Conservation (phyloP, 2,113 vertebrate genomes). For the Ciconia maguari region DNA sequence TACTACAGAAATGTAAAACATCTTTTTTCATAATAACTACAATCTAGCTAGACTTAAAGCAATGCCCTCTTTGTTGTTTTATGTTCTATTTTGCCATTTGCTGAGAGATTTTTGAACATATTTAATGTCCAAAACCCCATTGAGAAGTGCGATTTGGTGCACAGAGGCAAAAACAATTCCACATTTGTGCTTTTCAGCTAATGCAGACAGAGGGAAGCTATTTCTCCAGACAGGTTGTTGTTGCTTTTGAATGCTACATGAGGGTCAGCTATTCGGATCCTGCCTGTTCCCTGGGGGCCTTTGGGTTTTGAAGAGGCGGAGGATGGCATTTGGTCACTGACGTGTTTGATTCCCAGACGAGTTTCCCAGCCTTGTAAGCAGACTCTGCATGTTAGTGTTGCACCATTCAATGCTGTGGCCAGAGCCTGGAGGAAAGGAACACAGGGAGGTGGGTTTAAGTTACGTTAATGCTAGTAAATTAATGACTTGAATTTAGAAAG, state of each 20-base stretch:
- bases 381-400: background rate
- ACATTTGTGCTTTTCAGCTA: background rate
- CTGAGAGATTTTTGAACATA: background rate
- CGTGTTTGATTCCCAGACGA: background rate
- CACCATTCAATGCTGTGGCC: background rate
- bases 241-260: background rate
- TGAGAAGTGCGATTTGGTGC: background rate
- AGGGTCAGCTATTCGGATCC: background rate
- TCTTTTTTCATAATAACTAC: conserved; percentile 42
- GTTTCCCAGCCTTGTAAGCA: background rate
- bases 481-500: conserved; percentile 5
- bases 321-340: background rate
- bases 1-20: conserved; percentile 49
- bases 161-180: conserved; percentile 1
- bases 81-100: conserved; percentile 46
- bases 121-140: conserved; percentile 27
- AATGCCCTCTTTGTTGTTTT: conserved; percentile 29
- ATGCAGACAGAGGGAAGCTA: background rate
- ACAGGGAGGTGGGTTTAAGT: background rate
- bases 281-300: background rate
- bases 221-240: background rate
- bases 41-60: conserved; percentile 26
- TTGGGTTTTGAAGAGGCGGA: background rate
- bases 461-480: conserved; percentile 3
- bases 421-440: background rate